Base-by-base conservation (phyloP, 1,140 invertebrate species). In the Brachionus angularis region DNA sequence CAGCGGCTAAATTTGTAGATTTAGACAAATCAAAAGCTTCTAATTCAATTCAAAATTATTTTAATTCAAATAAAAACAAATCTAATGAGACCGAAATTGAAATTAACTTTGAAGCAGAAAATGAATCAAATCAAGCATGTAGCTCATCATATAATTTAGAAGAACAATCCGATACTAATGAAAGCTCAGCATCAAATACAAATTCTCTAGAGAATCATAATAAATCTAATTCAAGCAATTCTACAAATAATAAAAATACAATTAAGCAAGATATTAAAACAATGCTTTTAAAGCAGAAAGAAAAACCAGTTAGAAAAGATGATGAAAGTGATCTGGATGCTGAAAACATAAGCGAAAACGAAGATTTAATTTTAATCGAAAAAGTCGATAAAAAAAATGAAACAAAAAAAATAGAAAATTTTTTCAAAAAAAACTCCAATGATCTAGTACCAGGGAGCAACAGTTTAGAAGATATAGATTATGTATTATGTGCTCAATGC, bases 401-500 rank as follows among this genome's bases (percentile, higher is more conserved):
- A 53, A 33, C 27, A 21, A 62, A 42, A 12, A 47, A 27, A 27
- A 53, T 34, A n/a, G 53, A 64, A 39, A 16, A 33, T 7, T 21
- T 46, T 18, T 42, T 50, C 27, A 49, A 27, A 44, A 61, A 52
- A 61, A 46, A n/a, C 31, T 23, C 49, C 5, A 42, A 73, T 29
- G 23, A 27, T 55, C 42, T 23, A 8, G 16, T 39, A n/a, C 34
- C 47, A 46, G 34, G 49, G 21, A 23, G n/a, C n/a, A n/a, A 46
- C 34, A 21, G 49, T 5, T 46, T 16, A 16, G 72, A 73, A 39
- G 76, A 77, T 74, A 61, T 73, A 44, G 75, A 78, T 70, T 49
- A 42, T 39, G 71, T 70, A 27, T 72, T 55, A 21, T 83, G 82
- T 76, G 73, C 76, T 10, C 78, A 80, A 72, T 83, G 82, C 75